These are phyloP conservation scores for Tamandua tetradactyla DNA, from an alignment of 2,797 vertebrate species.

Conservation along the genomic window DNA sequence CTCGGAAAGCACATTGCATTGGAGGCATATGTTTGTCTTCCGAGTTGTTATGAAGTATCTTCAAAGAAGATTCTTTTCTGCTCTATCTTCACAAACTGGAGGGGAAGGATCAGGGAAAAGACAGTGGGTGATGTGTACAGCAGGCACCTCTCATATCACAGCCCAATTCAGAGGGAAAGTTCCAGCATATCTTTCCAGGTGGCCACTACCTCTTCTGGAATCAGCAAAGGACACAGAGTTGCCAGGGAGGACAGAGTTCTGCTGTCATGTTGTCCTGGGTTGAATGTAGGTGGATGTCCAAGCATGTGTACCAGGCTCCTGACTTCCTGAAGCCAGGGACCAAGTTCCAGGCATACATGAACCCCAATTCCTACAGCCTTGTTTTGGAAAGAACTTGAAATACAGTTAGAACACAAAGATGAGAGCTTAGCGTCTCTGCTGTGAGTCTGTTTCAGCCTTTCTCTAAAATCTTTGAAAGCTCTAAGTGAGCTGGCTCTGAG, in stretches of 20 bases:
- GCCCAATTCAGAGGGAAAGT: background rate
- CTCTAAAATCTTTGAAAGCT: background rate
- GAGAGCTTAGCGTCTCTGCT: background rate
- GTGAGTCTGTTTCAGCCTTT: background rate
- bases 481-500: background rate
- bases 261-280: background rate
- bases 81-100: too few relatives aligned
- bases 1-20: too few relatives aligned
- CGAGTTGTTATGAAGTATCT: conserved; percentile 5
- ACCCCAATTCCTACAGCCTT: background rate
- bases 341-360: background rate
- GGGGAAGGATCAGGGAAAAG: too few relatives aligned
- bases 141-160: background rate
- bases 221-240: background rate
- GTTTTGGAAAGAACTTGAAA: conserved; percentile 46
- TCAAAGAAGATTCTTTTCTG: too few relatives aligned
- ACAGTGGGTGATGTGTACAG: too few relatives aligned
- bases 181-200: background rate
- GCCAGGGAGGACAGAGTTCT: background rate
- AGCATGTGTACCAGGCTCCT: background rate
- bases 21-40: background rate
- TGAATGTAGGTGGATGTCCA: background rate
- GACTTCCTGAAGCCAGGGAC: background rate
- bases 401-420: background rate
- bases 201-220: background rate